phyloP scores from a whole-genome alignment of 2,113 vertebrate genomes.

The Stegastes partitus region DNA sequence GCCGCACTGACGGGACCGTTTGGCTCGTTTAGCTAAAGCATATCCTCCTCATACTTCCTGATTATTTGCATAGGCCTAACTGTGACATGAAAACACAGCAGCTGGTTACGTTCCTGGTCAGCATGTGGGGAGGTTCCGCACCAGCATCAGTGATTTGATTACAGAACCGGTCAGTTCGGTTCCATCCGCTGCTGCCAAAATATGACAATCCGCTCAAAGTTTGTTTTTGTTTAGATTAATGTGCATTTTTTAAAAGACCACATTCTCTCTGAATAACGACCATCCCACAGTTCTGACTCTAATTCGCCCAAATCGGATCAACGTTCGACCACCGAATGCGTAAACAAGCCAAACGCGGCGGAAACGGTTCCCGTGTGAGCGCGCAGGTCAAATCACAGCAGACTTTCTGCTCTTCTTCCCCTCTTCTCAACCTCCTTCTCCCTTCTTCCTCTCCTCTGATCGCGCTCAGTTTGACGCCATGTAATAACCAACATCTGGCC shows the following conservation, averaged over 20 bases:
- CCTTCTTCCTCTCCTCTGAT: slow-evolving; percentile 63
- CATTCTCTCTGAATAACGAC: no score
- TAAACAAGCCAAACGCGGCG: background rate
- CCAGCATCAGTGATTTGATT: background rate
- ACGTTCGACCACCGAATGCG: background rate
- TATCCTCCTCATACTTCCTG: no score
- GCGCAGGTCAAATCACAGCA: slow-evolving; percentile 64
- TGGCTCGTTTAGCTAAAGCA: no score
- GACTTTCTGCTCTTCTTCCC: slow-evolving; percentile 14
- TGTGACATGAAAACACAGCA: background rate
- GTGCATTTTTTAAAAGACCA: no score
- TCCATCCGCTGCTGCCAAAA: no score
- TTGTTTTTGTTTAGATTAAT: no score
- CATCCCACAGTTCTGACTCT: no score
- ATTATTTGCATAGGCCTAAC: no score
- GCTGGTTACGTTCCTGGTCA: background rate
- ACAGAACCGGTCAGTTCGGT: background rate
- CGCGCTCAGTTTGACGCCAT: slow-evolving; percentile 69
- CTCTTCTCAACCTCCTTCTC: slow-evolving; percentile 27
- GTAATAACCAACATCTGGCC: slow-evolving; percentile 79
- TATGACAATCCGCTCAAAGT: no score
- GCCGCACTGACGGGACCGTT: no score
- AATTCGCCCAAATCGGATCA: no score
- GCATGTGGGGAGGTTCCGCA: background rate
- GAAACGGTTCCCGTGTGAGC: slow-evolving; percentile 25